Evolutionary conservation across 2,113 vertebrate species (phyloP).

Genomic region (Todiramphus chloris): DNA sequence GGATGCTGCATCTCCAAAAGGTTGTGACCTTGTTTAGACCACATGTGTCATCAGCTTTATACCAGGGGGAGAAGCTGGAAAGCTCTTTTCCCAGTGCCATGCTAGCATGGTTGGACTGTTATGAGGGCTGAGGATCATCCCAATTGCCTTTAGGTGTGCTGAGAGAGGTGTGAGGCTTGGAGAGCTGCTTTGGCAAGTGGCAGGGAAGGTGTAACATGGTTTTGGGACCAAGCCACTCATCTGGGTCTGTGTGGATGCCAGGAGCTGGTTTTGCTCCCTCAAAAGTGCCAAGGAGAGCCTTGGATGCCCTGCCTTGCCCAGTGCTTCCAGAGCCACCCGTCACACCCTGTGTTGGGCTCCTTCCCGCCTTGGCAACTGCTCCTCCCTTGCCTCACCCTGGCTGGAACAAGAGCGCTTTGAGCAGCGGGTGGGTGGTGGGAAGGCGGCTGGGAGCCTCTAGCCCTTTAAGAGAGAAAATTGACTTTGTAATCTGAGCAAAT

Average conservation of each 20-base stretch:
- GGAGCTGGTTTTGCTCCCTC: not conserved
- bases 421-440: not conserved
- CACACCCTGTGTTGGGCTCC: not conserved
- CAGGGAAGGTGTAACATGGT: not conserved
- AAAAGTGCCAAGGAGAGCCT: not conserved
- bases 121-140: not conserved
- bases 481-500: conserved; percentile 56
- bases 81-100: not conserved
- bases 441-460: not conserved
- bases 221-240: not conserved
- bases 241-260: not conserved
- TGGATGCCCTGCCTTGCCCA: rapidly evolving
- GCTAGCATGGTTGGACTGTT: rapidly evolving
- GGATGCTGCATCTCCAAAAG: not conserved
- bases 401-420: conserved; percentile 48
- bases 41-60: not conserved
- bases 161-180: not conserved
- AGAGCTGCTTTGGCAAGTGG: rapidly evolving
- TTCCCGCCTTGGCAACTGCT: not conserved
- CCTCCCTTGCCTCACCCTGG: not conserved
- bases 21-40: not conserved
- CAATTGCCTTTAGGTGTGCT: rapidly evolving
- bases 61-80: not conserved
- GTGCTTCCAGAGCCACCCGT: not conserved
- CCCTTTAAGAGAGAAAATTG: conserved; percentile 61